Evolutionary conservation across 2,113 vertebrate genomes (phyloP).

Genomic region (Engystomops pustulosus): DNA sequence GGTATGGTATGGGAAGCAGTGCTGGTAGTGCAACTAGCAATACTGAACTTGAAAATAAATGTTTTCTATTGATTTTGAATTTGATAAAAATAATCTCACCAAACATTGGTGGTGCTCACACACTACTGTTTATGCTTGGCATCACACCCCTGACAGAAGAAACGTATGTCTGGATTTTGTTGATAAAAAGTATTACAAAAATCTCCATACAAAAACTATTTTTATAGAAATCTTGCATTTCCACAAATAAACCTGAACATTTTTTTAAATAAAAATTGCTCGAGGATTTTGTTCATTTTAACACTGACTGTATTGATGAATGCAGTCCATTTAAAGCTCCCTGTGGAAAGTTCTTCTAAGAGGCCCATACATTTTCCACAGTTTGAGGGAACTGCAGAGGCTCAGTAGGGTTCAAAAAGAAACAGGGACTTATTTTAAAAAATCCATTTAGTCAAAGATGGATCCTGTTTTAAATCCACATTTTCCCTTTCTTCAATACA

Average conservation of each 20-base stretch:
- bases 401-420: conserved; percentile 69
- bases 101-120: conserved; percentile 86
- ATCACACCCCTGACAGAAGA: conserved; percentile 79
- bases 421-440: conserved; percentile 65
- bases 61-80: conserved; percentile 82
- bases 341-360: conserved; percentile 68
- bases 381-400: conserved; percentile 69
- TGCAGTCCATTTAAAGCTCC: conserved; percentile 77
- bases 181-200: conserved; percentile 99
- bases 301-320: conserved; percentile 78
- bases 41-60: conserved; percentile 94
- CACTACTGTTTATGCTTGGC: conserved; percentile 84
- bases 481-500: conserved; percentile 63
- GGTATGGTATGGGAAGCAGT: conserved; percentile 85
- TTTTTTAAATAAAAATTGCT: conserved; percentile 83
- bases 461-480: conserved; percentile 63
- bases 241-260: conserved; percentile 94
- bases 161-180: conserved; percentile 83
- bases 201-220: conserved; percentile 96
- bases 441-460: conserved; percentile 65
- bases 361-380: conserved; percentile 67
- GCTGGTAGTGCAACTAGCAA: conserved; percentile 85
- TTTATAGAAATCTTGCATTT: conserved; percentile 99
- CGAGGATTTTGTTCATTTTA: conserved; percentile 80
- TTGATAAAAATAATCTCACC: conserved; percentile 97